Evolutionary conservation across 2,797 vertebrate genomes (phyloP).

Genomic region (Phrynocephalus forsythii): DNA sequence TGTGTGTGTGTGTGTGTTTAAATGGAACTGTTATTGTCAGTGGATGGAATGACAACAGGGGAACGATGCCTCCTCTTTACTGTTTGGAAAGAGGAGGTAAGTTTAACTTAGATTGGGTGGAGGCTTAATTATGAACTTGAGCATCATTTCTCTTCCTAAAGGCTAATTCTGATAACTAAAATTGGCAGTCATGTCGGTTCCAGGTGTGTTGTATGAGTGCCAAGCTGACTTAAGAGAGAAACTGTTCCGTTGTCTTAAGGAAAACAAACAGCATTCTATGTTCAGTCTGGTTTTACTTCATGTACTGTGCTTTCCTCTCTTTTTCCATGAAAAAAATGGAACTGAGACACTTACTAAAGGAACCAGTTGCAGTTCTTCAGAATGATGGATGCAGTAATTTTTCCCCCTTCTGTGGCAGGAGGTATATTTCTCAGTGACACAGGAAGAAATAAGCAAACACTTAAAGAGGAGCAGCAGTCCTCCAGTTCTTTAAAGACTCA

Average conservation of each 20-base stretch:
- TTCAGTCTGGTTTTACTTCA: slow-evolving; percentile 8
- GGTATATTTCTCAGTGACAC: slow-evolving; percentile 69
- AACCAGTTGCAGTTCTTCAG: slow-evolving; percentile 66
- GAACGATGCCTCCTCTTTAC: too few relatives aligned
- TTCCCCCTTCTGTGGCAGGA: slow-evolving; percentile 42
- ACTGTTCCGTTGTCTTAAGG: neutral
- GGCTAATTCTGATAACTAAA: neutral
- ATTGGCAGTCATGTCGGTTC: neutral
- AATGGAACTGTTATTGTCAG: too few relatives aligned
- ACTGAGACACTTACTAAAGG: slow-evolving; percentile 59
- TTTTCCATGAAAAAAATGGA: slow-evolving; percentile 61
- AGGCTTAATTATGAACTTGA: neutral
- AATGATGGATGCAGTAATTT: slow-evolving; percentile 70
- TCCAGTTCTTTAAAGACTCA: slow-evolving; percentile 59
- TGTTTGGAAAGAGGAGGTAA: too few relatives aligned
- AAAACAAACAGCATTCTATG: slow-evolving; percentile 27
- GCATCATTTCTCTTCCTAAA: neutral
- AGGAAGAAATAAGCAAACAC: slow-evolving; percentile 64
- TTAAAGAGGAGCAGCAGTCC: slow-evolving; percentile 53
- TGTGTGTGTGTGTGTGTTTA: too few relatives aligned
- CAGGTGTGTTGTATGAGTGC: neutral
- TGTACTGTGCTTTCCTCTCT: slow-evolving; percentile 7
- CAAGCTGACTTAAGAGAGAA: neutral
- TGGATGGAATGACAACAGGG: too few relatives aligned
- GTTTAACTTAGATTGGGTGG: neutral